phyloP scores from a whole-genome alignment of 2,113 vertebrate genomes.

The Marmota flaviventris region DNA sequence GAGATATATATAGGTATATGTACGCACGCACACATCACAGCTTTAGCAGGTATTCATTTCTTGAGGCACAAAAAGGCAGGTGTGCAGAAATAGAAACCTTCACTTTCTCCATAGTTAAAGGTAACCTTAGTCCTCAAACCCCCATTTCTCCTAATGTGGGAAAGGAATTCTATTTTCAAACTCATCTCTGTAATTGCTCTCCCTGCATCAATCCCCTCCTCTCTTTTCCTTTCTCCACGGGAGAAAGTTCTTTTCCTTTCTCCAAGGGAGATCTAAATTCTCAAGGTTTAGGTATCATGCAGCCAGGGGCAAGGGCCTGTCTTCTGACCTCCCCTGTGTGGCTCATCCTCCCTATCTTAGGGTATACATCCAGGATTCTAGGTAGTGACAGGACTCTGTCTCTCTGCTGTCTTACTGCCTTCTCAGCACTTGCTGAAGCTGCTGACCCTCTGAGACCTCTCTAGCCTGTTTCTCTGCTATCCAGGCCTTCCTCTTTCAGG shows the following conservation, averaged over 20 bases:
- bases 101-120: conserved; percentile 36
- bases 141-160: background rate
- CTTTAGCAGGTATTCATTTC: conserved; percentile 7
- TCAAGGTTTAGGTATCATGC: background rate
- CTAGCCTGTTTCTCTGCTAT: background rate
- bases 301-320: background rate
- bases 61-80: conserved; percentile 42
- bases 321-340: background rate
- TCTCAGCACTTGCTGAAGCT: background rate
- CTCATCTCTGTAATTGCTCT: background rate
- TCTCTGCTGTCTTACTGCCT: background rate
- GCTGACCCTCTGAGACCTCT: background rate
- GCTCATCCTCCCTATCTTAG: background rate
- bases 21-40: background rate
- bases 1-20: background rate
- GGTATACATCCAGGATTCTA: background rate
- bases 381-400: background rate
- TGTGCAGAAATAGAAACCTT: conserved; percentile 46
- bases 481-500: background rate
- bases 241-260: background rate
- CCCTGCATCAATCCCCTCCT: background rate
- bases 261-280: background rate
- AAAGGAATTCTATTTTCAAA: background rate
- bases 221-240: background rate
- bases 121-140: background rate